These are phyloP conservation scores for Parnassius smintheus DNA, from an alignment of 2,888 invertebrate species.

Conservation along the genomic window DNA sequence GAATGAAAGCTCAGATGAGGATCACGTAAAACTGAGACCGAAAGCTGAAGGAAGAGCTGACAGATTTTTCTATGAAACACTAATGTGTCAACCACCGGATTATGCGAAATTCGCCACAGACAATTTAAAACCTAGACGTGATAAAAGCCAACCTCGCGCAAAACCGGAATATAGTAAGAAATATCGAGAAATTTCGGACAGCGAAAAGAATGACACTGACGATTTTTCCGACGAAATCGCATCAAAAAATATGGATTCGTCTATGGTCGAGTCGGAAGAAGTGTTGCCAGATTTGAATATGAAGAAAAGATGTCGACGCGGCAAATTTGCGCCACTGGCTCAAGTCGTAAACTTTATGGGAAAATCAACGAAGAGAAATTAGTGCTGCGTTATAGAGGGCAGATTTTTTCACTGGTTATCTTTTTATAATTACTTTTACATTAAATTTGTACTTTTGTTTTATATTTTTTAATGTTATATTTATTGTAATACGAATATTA, in stretches of 20 bases:
- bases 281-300: constrained; percentile 52
- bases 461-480: constrained; percentile 18
- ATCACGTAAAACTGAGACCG: constrained; percentile 40
- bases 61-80: constrained; percentile 65
- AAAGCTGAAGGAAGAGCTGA: constrained; percentile 58
- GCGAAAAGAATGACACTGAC: constrained; percentile 61
- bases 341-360: constrained; percentile 74
- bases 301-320: constrained; percentile 57
- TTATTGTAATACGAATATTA: constrained; percentile 21
- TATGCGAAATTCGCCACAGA: constrained; percentile 47
- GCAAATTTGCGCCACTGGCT: constrained; percentile 61
- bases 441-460: constrained; percentile 29
- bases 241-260: constrained; percentile 62
- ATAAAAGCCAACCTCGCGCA: constrained; percentile 38
- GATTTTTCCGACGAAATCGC: constrained; percentile 58
- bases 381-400: constrained; percentile 38
- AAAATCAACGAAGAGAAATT: constrained; percentile 57
- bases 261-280: constrained; percentile 58
- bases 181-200: constrained; percentile 50
- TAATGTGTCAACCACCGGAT: constrained; percentile 61
- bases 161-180: constrained; percentile 53
- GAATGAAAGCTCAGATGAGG: constrained; percentile 65
- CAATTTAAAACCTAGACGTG: constrained; percentile 42
- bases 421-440: constrained; percentile 9
- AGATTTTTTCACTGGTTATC: constrained; percentile 40